Evolutionary conservation across 1,140 invertebrate species (phyloP), one percentile per base, ranked within the genome.

Genomic region (Lysiphlebus fabarum): DNA sequence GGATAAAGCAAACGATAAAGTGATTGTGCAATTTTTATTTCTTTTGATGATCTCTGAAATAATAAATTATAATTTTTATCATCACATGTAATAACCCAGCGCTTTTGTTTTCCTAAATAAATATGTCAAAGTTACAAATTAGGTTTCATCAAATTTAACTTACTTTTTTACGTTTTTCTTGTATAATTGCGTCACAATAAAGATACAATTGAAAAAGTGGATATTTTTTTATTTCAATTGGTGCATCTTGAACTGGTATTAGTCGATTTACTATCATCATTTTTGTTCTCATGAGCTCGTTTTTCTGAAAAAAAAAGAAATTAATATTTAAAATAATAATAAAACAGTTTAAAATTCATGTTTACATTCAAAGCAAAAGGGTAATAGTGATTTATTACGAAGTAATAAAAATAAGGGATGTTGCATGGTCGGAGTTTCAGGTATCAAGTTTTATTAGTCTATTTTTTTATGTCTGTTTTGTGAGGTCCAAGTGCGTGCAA

Each of bases 241-340:
- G 85, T 26, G 85, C 86, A 64, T 87, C 83, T 67, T 85, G 80
- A 11, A 87, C 70, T 0, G 81, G 77, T 59, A 83, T 82, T 65
- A 84, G 84, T 44, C 85, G 85, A 50, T 82, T 82, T 14, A 88
- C 73, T 51, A 88, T 84, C 53, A 88, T 75, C 65, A 82, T 82
- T 69, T 87, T 88, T 48, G 87, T 82, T 57, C 86, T 77, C 67
- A 85, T 84, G 74, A 87, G 80, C 72, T 88, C 87, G 66, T 84
- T 82, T 59, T 79, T 80, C 86, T 87, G 71, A 9, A 73, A 76
- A 48, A 38, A 58, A 61, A n/a, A n/a, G n/a, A n/a, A n/a, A n/a
- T n/a, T n/a, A n/a, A n/a, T n/a, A n/a, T n/a, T n/a, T n/a, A n/a
- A n/a, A n/a, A n/a, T n/a, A n/a, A n/a, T n/a, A n/a, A n/a, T n/a